These are phyloP conservation scores for Parnassius glacialis DNA, from an alignment of 2,888 invertebrate species.

Conservation along the genomic window DNA sequence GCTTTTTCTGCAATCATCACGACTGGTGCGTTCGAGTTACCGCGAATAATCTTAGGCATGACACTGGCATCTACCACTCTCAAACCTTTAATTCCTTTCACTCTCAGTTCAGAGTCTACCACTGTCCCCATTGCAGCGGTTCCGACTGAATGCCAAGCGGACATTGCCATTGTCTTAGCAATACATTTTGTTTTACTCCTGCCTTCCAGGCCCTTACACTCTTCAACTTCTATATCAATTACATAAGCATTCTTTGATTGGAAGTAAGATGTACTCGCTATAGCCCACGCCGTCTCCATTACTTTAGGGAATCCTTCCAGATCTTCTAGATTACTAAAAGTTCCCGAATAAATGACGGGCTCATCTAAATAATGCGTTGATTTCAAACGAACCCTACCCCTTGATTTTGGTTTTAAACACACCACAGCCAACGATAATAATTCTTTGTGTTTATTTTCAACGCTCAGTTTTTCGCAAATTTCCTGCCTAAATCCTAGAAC, in stretches of 20 bases:
- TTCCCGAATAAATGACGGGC: slow-evolving; percentile 59
- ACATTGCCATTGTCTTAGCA: slow-evolving; percentile 49
- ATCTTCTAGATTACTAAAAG: slow-evolving; percentile 51
- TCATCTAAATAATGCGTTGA: slow-evolving; percentile 45
- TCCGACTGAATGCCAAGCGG: slow-evolving; percentile 69
- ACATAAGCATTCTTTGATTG: slow-evolving; percentile 45
- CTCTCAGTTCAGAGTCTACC: slow-evolving; percentile 49
- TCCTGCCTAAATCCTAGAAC: slow-evolving; percentile 46
- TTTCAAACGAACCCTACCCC: slow-evolving; percentile 51
- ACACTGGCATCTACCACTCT: slow-evolving; percentile 66
- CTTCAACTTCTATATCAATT: slow-evolving; percentile 45
- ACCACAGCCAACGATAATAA: slow-evolving; percentile 55
- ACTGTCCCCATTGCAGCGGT: slow-evolving; percentile 62
- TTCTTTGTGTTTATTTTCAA: slow-evolving; percentile 46
- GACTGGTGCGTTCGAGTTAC: slow-evolving; percentile 67
- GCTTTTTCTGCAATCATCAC: slow-evolving; percentile 68
- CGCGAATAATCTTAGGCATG: slow-evolving; percentile 58
- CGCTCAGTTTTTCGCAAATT: slow-evolving; percentile 47
- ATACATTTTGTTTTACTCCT: slow-evolving; percentile 69
- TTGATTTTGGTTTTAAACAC: slow-evolving; percentile 59
- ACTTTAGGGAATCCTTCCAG: slow-evolving; percentile 49
- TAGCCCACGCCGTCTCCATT: slow-evolving; percentile 43
- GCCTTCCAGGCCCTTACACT: slow-evolving; percentile 42
- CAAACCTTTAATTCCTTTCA: slow-evolving; percentile 47
- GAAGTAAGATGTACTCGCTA: slow-evolving; percentile 54